These are phyloP conservation scores for Phataginus tetradactyla DNA, from an alignment of 2,797 vertebrate species.

Conservation along the genomic window DNA sequence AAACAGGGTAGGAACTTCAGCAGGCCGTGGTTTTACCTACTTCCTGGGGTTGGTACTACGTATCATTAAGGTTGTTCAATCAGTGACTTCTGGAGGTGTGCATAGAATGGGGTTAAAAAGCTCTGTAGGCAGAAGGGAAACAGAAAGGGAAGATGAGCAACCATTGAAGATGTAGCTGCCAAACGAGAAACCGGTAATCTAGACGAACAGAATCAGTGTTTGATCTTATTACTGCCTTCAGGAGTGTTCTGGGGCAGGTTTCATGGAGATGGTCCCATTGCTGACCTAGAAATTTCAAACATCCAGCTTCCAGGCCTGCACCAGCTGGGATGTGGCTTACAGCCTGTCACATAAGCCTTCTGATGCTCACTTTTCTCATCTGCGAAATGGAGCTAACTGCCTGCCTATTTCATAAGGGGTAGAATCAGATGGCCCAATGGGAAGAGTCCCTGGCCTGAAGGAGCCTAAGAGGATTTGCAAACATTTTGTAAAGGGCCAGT, in stretches of 20 bases:
- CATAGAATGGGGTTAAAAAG: not conserved
- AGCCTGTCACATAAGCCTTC: not conserved
- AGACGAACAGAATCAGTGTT: not conserved
- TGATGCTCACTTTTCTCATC: constrained; percentile 13
- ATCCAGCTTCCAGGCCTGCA: not conserved
- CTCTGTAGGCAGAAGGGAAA: not conserved
- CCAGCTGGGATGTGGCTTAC: not conserved
- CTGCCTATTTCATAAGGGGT: not conserved
- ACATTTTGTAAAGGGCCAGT: not conserved
- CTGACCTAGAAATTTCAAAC: not conserved
- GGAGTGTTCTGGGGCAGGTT: not conserved
- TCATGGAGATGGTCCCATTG: not conserved
- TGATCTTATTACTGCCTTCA: not conserved
- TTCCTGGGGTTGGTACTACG: not conserved
- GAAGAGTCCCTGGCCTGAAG: not conserved
- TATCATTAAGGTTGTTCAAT: not conserved
- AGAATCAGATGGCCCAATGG: not conserved
- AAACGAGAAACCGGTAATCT: not conserved
- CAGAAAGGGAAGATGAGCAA: constrained; percentile 23
- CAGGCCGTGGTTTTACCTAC: not conserved
- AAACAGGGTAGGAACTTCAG: not conserved
- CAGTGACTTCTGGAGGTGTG: not conserved
- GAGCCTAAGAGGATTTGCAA: not conserved
- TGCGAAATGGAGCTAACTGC: not conserved
- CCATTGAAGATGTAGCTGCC: not conserved